Evolutionary conservation across 2,888 invertebrate genomes (phyloP).

Genomic region (Catocala nupta): DNA sequence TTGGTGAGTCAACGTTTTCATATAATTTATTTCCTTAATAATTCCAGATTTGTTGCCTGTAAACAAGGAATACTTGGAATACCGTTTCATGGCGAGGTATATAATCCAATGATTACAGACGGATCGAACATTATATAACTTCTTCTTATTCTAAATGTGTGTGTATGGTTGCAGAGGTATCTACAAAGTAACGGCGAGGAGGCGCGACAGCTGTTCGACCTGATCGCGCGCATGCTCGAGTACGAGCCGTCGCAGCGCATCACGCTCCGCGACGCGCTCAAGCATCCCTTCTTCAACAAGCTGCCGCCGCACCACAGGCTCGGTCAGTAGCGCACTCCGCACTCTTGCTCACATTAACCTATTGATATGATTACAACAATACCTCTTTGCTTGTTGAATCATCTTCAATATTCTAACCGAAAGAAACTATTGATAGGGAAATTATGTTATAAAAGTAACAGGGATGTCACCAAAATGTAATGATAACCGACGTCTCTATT

Average conservation of each 20-base stretch:
- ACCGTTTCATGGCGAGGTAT: too few species aligned
- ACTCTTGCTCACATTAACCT: neutral
- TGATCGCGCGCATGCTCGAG: slow-evolving; percentile 98
- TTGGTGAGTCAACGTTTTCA: slow-evolving; percentile 88
- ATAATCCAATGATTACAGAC: too few species aligned
- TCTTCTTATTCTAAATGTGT: neutral
- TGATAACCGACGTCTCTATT: slow-evolving; percentile 9
- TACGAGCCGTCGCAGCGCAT: slow-evolving; percentile 98
- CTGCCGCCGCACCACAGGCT: slow-evolving; percentile 93
- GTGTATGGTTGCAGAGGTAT: slow-evolving; percentile 90
- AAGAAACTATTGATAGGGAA: slow-evolving; percentile 10
- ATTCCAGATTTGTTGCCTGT: too few species aligned
- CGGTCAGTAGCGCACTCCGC: slow-evolving; percentile 74
- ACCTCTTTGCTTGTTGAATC: too few species aligned
- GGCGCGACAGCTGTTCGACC: slow-evolving; percentile 96
- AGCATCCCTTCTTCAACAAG: slow-evolving; percentile 97
- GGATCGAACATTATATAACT: too few species aligned
- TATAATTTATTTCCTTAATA: neutral
- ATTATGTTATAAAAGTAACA: neutral
- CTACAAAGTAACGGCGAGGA: slow-evolving; percentile 95
- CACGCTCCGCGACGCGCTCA: slow-evolving; percentile 94
- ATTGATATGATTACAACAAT: too few species aligned
- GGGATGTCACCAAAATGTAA: slow-evolving; percentile 13
- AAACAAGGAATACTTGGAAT: too few species aligned
- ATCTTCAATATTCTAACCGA: slow-evolving; percentile 8